Evolutionary conservation across 1,140 invertebrate species (phyloP), one percentile per base, ranked within the genome.

Genomic region (Amyelois transitella): DNA sequence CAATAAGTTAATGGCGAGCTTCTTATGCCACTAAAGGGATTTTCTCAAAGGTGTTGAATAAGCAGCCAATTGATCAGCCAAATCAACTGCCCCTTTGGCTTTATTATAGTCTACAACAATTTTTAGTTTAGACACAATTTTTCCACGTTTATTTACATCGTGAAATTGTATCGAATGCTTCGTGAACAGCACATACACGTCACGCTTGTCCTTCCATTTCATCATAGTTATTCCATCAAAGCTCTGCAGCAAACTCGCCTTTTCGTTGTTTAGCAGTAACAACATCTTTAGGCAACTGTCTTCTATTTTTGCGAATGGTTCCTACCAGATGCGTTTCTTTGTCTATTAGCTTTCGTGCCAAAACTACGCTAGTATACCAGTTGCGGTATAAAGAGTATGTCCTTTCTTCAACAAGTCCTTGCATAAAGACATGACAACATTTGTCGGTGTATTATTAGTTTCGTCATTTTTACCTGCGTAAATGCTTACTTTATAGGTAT

Each of bases 251-350:
- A 50, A 60, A 62, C 58, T 88, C 73, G 17, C 79, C 73, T 66
- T 57, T 64, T 63, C 80, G 77, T 54, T 88, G 69, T 60, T 81
- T 88, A 24, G 62, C 58, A 45, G 60, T 55, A 55, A 78, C 63
- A 5, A 88, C 65, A 43, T 75, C 71, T 61, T 72, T 69, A 18
- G 81, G 77, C 28, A 77, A 64, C 44, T 64, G 64, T 65, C 75
- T 81, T 49, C 77, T 62, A 58, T 85, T 84, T 55, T 64, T 62
- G 44, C 75, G 58, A 18, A 90, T 43, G 50, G 81, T 90, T 21
- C 86, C 85, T 57, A 83, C 63, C 12, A 84, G 62, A 74, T 89
- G 79, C 0, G 79, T 90, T 57, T 88, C 64, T 19, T 69, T 64
- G 20, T 66, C 51, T 51, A 87, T 24, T 32, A 88, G 60, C 60